Conservation (phyloP, 2,888 invertebrate genomes). For the Dynastes grantii region DNA sequence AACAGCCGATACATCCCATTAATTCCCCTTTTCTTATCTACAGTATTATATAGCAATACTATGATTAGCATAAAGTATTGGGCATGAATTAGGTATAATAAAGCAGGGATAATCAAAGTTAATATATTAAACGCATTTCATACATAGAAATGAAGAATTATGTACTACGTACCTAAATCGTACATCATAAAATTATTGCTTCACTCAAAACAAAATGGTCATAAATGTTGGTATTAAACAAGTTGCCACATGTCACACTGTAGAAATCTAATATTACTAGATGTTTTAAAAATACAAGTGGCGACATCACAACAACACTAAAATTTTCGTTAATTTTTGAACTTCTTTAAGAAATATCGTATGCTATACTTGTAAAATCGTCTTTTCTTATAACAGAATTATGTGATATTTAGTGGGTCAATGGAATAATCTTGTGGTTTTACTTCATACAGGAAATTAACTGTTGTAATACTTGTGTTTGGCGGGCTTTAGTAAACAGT, state of each 20-base stretch:
- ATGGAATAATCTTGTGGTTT: background rate
- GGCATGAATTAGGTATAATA: too few species aligned
- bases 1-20: too few species aligned
- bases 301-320: slow-evolving; percentile 48
- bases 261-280: background rate
- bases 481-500: slow-evolving; percentile 65
- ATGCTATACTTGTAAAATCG: slow-evolving; percentile 1
- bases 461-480: slow-evolving; percentile 57
- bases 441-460: slow-evolving; percentile 3
- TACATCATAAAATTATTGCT: background rate
- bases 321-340: slow-evolving; percentile 48
- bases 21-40: too few species aligned
- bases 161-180: too few species aligned
- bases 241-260: slow-evolving; percentile 14
- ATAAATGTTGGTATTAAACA: slow-evolving; percentile 23
- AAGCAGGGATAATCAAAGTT: too few species aligned
- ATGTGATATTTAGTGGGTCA: background rate
- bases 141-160: too few species aligned
- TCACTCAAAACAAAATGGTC: slow-evolving; percentile 30
- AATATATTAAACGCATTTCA: too few species aligned
- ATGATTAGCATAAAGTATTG: too few species aligned
- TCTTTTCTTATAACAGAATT: background rate
- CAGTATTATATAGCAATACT: too few species aligned
- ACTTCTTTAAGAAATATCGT: slow-evolving; percentile 24
- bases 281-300: slow-evolving; percentile 43